Base-by-base conservation (phyloP, 2,888 invertebrate genomes). In the Nomada fucata region DNA sequence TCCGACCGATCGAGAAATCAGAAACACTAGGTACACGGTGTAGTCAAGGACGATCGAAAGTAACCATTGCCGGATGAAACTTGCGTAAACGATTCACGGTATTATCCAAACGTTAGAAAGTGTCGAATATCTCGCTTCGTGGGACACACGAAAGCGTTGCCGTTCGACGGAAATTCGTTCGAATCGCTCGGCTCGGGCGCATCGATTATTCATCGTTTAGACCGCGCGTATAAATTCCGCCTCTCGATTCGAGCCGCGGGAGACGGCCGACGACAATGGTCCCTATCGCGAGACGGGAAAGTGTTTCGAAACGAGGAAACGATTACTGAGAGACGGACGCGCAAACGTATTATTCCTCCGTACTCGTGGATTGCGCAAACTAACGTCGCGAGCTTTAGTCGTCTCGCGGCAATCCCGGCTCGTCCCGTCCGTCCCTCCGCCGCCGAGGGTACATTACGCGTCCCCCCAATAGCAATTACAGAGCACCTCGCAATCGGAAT, bases 281-380 rank as follows among this genome's bases (percentile, higher is more conserved):
- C 63, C 23, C 52, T 81, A 78, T 86, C 73, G 86, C 76, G 74
- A 83, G 79, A 77, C 76, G 76, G 44, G 81, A 80, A 79, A 74
- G 50, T 73, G 80, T 91, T 91, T 86, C 89, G 87, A 91, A 91
- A 91, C 79, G 75, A 88, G 91, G 91, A 91, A 91, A 90, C 89
- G 88, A 91, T 91, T 91, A 91, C 88, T 84, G 82, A 89, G 89
- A 88, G 88, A 83, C 87, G 80, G 82, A 29, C 50, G 53, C 60
- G 70, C 50, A 20, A 23, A n/a, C 42, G 52, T 75, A 86, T 86
- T 82, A 79, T 81, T 74, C 36, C 36, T 36, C 36, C 5, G 36
- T 26, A 26, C 26, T 26, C 26, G 26, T 36, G 23, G 26, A 57
- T 82, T 75, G 86, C 86, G 75, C 60, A 80, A 88, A 87, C 61